Evolutionary conservation across 2,888 invertebrate species (phyloP).

Genomic region (Nysson spinosus): DNA sequence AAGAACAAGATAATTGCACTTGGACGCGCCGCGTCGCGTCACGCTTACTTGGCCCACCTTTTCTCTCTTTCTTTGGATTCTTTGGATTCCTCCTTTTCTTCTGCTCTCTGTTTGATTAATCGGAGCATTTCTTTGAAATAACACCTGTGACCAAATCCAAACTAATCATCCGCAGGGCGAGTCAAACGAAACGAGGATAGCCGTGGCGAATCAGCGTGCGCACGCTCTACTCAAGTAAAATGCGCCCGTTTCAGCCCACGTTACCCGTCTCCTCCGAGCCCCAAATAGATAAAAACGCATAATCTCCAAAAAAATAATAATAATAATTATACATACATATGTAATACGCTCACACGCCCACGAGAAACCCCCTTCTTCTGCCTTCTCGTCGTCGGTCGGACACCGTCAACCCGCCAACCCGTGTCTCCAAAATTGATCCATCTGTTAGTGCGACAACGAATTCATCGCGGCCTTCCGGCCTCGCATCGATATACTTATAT

Average conservation of each 20-base stretch:
- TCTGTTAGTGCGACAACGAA: constrained; percentile 43
- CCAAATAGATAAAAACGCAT: constrained; percentile 14
- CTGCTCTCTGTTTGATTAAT: constrained; percentile 23
- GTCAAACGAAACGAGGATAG: constrained; percentile 97
- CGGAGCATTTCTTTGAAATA: constrained; percentile 2
- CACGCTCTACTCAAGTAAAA: constrained; percentile 96
- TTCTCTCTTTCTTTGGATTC: constrained; percentile 22
- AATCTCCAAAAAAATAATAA: constrained; percentile 1
- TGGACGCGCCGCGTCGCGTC: too few relatives aligned
- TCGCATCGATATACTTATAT: constrained; percentile 32
- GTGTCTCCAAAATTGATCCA: constrained; percentile 42
- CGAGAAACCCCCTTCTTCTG: constrained; percentile 34
- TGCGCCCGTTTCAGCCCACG: constrained; percentile 53
- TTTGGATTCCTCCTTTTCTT: constrained; percentile 1
- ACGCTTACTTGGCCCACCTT: constrained; percentile 6
- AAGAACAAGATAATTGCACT: neutral
- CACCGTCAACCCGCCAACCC: constrained; percentile 37
- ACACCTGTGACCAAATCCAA: constrained; percentile 50
- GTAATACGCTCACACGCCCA: constrained; percentile 33
- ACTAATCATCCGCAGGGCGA: constrained; percentile 82
- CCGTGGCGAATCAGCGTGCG: constrained; percentile 97
- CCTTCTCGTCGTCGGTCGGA: constrained; percentile 56
- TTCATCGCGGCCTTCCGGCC: constrained; percentile 31
- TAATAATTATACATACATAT: constrained; percentile 14
- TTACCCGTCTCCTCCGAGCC: constrained; percentile 57